Evolutionary conservation across 2,797 vertebrate species (phyloP).

Genomic region (Lycodopsis pacificus): DNA sequence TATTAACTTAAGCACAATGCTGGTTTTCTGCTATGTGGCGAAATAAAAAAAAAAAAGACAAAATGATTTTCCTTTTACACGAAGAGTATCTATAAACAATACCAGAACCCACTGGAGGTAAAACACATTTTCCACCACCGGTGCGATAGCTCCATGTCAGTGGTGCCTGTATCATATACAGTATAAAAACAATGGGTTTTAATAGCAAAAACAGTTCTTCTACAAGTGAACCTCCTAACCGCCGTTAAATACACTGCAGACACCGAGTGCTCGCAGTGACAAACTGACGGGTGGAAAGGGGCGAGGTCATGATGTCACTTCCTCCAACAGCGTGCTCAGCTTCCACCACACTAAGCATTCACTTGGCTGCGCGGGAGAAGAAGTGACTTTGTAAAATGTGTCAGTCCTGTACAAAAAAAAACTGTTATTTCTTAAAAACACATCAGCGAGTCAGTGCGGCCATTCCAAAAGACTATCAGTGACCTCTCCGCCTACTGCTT

Average conservation of each 20-base stretch:
- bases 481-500: conserved; percentile 62
- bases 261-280: conserved; percentile 5
- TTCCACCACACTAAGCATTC: conserved; percentile 35
- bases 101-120: conserved; percentile 17
- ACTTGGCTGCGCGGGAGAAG: conserved; percentile 32
- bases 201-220: conserved; percentile 59
- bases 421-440: conserved; percentile 15
- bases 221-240: conserved; percentile 14
- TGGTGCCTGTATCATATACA: conserved; percentile 32
- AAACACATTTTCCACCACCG: conserved; percentile 25
- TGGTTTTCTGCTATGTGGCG: background rate
- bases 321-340: conserved; percentile 38
- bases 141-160: conserved; percentile 19
- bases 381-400: conserved; percentile 38
- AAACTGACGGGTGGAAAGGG: conserved; percentile 11
- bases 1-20: background rate
- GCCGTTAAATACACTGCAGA: conserved; percentile 19
- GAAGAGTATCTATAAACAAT: conserved; percentile 25
- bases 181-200: conserved; percentile 56
- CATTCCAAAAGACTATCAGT: background rate
- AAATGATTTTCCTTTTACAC: conserved; percentile 10
- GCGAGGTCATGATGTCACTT: conserved; percentile 9
- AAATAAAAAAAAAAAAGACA: background rate
- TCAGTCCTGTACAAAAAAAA: conserved; percentile 64
- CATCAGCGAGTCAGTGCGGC: background rate